Evolutionary conservation across 1,140 invertebrate genomes (phyloP).

Genomic region (Agrypnia vestita): DNA sequence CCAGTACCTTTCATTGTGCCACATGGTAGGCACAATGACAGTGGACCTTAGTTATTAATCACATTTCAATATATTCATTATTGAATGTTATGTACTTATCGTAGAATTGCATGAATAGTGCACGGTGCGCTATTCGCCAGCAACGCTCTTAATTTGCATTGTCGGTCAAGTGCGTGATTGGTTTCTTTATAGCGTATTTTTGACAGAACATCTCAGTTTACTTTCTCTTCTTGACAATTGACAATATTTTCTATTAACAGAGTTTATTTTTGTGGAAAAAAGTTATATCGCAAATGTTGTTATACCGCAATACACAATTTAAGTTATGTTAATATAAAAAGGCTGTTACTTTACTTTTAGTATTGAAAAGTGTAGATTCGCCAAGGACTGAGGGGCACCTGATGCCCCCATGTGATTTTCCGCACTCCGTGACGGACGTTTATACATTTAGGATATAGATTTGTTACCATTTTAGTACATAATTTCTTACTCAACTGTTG

Average conservation of each 20-base stretch:
- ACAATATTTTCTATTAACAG: conserved; percentile 45
- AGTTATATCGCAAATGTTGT: conserved; percentile 52
- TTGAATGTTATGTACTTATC: no score
- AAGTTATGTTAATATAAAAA: conserved; percentile 52
- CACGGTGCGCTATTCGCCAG: no score
- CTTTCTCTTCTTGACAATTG: conserved; percentile 43
- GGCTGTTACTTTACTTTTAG: conserved; percentile 57
- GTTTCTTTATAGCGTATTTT: no score
- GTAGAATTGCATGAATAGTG: no score
- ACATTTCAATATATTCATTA: not conserved
- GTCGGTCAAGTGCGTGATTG: no score
- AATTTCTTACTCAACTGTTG: conserved; percentile 36
- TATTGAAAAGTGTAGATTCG: conserved; percentile 43
- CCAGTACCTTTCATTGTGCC: not conserved
- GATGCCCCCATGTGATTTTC: conserved; percentile 51
- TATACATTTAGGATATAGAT: conserved; percentile 58
- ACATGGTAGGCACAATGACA: no score
- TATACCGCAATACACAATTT: conserved; percentile 53
- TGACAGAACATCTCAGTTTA: no score
- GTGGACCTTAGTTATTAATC: not conserved
- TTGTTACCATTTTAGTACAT: conserved; percentile 56
- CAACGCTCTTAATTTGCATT: no score
- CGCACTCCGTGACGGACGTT: conserved; percentile 52
- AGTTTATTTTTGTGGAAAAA: conserved; percentile 54
- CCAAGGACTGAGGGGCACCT: conserved; percentile 45